A percentile compares a stretch with the other conserved stretches of the same genome.
phyloP scores from a whole-genome alignment of 2,888 invertebrate genomes.

The Bugula neritina region DNA sequence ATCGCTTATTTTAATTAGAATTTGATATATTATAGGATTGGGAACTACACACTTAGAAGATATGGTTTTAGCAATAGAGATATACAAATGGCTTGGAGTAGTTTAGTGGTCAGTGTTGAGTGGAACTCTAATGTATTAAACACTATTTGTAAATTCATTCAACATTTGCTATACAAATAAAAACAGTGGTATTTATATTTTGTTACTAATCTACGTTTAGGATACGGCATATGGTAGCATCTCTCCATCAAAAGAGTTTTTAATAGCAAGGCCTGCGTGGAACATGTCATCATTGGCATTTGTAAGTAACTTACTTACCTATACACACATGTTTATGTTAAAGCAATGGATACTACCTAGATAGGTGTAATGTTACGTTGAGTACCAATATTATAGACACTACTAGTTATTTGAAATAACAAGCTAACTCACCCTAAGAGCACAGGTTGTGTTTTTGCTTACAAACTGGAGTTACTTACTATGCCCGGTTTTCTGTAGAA shows the following conservation, averaged over 20 bases:
- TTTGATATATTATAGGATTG: constrained; percentile 55
- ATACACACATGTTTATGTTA: too few species aligned
- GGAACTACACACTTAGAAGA: constrained; percentile 63
- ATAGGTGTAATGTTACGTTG: too few species aligned
- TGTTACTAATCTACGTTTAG: background rate
- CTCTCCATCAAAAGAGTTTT: background rate
- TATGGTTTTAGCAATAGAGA: constrained; percentile 64
- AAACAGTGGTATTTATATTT: background rate
- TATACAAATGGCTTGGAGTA: constrained; percentile 63
- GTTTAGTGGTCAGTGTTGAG: constrained; percentile 39
- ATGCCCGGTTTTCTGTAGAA: too few species aligned
- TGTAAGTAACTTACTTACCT: constrained; percentile 16
- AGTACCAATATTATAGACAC: too few species aligned
- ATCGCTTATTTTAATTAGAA: too few species aligned
- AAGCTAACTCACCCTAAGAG: too few species aligned
- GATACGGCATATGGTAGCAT: background rate
- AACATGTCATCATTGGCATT: background rate
- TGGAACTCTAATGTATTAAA: too few species aligned
- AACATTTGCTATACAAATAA: too few species aligned
- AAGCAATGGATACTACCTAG: too few species aligned
- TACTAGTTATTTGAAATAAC: too few species aligned
- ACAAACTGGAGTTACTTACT: too few species aligned
- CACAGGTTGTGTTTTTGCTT: too few species aligned
- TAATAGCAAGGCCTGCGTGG: constrained; percentile 1
- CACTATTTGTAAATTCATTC: background rate